Evolutionary conservation across 2,888 invertebrate species (phyloP).

Genomic region (Scrobipalpa atriplicella): DNA sequence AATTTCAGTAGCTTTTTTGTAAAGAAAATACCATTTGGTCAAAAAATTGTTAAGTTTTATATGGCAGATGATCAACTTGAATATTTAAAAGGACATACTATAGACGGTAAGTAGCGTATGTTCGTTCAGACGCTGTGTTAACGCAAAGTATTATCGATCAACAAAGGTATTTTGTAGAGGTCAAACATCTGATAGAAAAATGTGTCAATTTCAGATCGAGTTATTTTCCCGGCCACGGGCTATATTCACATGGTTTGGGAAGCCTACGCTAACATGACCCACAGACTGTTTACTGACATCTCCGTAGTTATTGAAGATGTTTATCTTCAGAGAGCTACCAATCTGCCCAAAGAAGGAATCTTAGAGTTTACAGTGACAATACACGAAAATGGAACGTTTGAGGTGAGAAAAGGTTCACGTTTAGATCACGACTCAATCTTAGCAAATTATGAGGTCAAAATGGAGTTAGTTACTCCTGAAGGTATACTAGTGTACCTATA

Average conservation of each 20-base stretch:
- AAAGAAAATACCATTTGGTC: conserved; percentile 1
- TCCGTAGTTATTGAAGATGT: conserved; percentile 93
- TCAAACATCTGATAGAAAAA: too few relatives aligned
- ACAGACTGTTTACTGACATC: conserved; percentile 86
- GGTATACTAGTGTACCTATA: too few relatives aligned
- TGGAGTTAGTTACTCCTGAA: too few relatives aligned
- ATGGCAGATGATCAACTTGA: conserved; percentile 86
- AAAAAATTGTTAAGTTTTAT: conserved; percentile 83
- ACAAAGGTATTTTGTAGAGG: too few relatives aligned
- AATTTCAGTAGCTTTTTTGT: not conserved
- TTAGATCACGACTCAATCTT: too few relatives aligned
- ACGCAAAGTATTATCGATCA: too few relatives aligned
- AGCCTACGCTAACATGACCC: conserved; percentile 86
- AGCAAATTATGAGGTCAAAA: too few relatives aligned
- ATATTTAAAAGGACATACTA: conserved; percentile 89
- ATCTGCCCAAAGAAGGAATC: conserved; percentile 86
- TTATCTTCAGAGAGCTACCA: conserved; percentile 91
- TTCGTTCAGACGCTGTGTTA: too few relatives aligned
- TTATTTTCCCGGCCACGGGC: conserved; percentile 93
- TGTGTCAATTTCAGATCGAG: conserved; percentile 78
- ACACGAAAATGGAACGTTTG: conserved; percentile 86
- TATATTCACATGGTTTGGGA: conserved; percentile 91
- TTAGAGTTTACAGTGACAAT: conserved; percentile 86
- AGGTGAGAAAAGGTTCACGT: conserved; percentile 75
- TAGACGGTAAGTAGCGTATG: conserved; percentile 86